Conservation (phyloP, 1,140 invertebrate species). For the Copidosoma floridanum region DNA sequence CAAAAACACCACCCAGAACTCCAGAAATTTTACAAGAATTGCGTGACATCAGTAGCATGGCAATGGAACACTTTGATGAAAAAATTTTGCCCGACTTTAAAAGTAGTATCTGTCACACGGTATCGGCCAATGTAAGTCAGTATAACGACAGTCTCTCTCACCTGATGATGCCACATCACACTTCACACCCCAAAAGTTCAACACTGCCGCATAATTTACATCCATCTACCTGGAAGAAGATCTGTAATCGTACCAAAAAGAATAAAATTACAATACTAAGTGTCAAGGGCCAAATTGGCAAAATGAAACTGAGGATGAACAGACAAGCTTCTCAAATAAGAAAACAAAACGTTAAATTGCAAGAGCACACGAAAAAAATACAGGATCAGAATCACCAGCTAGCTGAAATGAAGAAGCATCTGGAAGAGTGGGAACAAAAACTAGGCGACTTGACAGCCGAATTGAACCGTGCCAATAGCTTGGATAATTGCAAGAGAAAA, state of each 20-base stretch:
- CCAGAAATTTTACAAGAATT: slow-evolving; percentile 87
- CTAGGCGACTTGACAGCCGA: slow-evolving; percentile 58
- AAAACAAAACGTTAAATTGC: slow-evolving; percentile 54
- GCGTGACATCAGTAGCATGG: slow-evolving; percentile 91
- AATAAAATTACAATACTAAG: slow-evolving; percentile 45
- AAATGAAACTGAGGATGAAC: slow-evolving; percentile 48
- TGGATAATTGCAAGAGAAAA: slow-evolving; percentile 45
- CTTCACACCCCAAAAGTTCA: slow-evolving; percentile 24
- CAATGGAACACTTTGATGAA: slow-evolving; percentile 95
- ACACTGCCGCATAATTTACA: slow-evolving; percentile 38
- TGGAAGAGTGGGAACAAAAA: slow-evolving; percentile 62
- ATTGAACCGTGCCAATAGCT: slow-evolving; percentile 49
- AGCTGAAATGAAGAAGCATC: slow-evolving; percentile 57
- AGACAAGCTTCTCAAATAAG: slow-evolving; percentile 48
- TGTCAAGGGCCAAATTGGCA: slow-evolving; percentile 40
- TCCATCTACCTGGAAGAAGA: slow-evolving; percentile 47
- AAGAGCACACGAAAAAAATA: slow-evolving; percentile 56
- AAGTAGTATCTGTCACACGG: slow-evolving; percentile 47
- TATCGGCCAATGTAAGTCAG: slow-evolving; percentile 43
- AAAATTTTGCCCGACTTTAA: slow-evolving; percentile 70
- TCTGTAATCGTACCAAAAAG: slow-evolving; percentile 45
- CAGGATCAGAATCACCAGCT: slow-evolving; percentile 56
- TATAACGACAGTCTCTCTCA: too few relatives aligned
- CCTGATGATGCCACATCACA: slow-evolving; percentile 45
- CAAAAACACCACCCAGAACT: slow-evolving; percentile 68